A percentile compares a stretch with the other conserved stretches of the same genome.
These are phyloP conservation scores for Philaethria dido DNA, from an alignment of 2,888 invertebrate species.

Conservation along the genomic window DNA sequence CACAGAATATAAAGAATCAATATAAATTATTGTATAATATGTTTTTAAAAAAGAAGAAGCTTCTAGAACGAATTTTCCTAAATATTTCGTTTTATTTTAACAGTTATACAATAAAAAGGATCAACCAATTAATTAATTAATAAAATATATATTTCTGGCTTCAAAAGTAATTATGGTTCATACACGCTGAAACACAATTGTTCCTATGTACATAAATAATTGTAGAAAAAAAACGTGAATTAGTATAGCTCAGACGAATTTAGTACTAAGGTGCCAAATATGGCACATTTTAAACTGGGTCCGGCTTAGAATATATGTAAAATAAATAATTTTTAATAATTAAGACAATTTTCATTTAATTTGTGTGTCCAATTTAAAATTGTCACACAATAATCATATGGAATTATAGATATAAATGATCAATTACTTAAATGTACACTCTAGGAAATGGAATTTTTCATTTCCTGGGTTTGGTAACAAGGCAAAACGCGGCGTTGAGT, in stretches of 20 bases:
- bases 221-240: constrained; percentile 39
- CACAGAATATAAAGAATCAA: too few relatives aligned
- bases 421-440: constrained; percentile 43
- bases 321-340: constrained; percentile 37
- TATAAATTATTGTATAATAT: too few relatives aligned
- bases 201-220: constrained; percentile 62
- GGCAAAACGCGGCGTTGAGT: too few relatives aligned
- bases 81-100: too few relatives aligned
- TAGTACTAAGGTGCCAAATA: constrained; percentile 74
- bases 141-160: too few relatives aligned
- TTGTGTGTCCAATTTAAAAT: constrained; percentile 46
- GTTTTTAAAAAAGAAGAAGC: too few relatives aligned
- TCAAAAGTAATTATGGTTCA: background rate
- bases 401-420: constrained; percentile 29
- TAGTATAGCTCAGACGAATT: constrained; percentile 58
- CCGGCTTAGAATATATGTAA: constrained; percentile 51
- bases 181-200: constrained; percentile 52
- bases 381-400: constrained; percentile 30
- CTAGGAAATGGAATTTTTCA: too few relatives aligned
- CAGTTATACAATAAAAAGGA: too few relatives aligned
- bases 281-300: constrained; percentile 58
- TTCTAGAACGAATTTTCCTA: too few relatives aligned
- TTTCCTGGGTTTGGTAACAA: too few relatives aligned
- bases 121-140: too few relatives aligned
- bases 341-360: constrained; percentile 32